Base-by-base conservation (phyloP, 2,888 invertebrate species). In the Temnothorax ravouxi region DNA sequence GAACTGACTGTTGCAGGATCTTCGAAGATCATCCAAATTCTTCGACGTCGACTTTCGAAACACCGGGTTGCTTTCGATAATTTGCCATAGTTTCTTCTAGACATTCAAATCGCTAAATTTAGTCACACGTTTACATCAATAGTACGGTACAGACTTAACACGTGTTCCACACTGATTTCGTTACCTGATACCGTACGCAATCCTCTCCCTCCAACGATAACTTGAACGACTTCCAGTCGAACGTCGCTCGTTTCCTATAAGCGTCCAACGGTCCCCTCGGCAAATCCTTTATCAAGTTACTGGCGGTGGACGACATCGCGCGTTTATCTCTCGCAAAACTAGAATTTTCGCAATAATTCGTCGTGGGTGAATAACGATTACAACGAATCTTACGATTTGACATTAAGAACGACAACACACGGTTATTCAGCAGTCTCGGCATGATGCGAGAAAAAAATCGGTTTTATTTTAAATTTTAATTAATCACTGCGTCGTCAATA, bases 161-260 rank as follows among this genome's bases (percentile, higher is more conserved):
- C 34, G 25, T 5, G 25, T 5, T 62, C 13, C 34, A 8, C 18
- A 4, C 13, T 18, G 9, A 21, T 47, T 38, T 18, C 6, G 21
- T 61, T 94, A 98, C 99, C 97, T 98, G 98, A 84, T 97, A 96
- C 93, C 96, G 96, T 50, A 98, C 94, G 86, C 96, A 95, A 72
- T 97, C 97, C 92, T 97, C 97, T 88, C 97, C 97, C 94, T 98
- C 98, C 85, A 99, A 95, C 77, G 97, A 96, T 62, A 98, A 93
- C 93, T 97, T 97, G 95, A 99, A 96, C 86, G 96, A 96, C 95
- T 98, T 98, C 98, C 98, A 99, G 93, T 98, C 96, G 92, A 99
- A 99, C 21, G 97, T 96, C 1, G 98, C 97, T 88, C 96, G 96
- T 89, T 96, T 97, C 89, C 99, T 96, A 94, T 98, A 99, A 0